Evolutionary conservation across 2,113 vertebrate genomes (phyloP).

Genomic region (Platycercus adscitus): DNA sequence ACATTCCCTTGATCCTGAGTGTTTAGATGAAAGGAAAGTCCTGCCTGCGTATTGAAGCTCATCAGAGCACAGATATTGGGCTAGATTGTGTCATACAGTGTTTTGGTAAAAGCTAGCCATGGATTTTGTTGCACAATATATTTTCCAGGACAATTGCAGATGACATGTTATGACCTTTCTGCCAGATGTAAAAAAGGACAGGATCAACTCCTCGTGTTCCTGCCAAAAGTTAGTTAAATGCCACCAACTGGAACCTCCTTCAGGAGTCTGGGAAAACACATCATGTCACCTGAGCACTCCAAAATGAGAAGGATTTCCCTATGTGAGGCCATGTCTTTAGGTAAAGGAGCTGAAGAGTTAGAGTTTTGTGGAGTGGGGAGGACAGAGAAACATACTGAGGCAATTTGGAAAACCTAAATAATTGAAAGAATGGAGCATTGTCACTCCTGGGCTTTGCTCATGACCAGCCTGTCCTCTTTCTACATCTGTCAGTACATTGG

Average conservation of each 20-base stretch:
- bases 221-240: background rate
- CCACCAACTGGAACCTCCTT: background rate
- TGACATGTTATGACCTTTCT: background rate
- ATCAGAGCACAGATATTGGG: background rate
- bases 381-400: background rate
- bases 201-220: background rate
- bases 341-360: background rate
- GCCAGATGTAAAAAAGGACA: background rate
- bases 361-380: background rate
- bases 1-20: background rate
- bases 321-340: background rate
- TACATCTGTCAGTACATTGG: conserved; percentile 15
- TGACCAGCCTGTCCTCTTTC: background rate
- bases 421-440: background rate
- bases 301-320: background rate
- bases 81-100: background rate
- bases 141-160: background rate
- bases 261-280: background rate
- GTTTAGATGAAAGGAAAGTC: background rate
- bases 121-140: background rate
- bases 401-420: background rate
- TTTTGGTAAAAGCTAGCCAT: background rate
- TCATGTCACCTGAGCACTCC: background rate
- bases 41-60: background rate
- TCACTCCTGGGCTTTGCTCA: background rate